Percentiles rank a stretch among this genome's conserved stretches.
phyloP scores from a whole-genome alignment of 2,888 invertebrate species.

The Cephonodes hylas region DNA sequence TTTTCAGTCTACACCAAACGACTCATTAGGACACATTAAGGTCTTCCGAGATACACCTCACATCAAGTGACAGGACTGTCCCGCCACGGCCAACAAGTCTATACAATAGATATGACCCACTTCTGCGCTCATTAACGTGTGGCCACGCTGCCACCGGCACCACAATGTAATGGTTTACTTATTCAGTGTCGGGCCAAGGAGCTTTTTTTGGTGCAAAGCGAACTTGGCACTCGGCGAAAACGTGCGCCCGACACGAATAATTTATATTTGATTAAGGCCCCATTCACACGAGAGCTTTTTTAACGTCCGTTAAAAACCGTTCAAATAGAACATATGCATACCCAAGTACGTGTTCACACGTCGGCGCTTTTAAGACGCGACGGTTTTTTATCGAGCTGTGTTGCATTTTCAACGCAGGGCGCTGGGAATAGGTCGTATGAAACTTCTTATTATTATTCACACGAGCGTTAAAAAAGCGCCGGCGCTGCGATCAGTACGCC shows the following conservation, averaged over 20 bases:
- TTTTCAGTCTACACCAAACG: too few species aligned
- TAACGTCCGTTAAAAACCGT: too few species aligned
- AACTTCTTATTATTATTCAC: too few species aligned
- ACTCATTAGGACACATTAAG: neutral
- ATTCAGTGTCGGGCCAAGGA: slow-evolving; percentile 40
- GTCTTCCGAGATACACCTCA: neutral
- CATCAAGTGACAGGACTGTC: slow-evolving; percentile 16
- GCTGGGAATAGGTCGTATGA: too few species aligned
- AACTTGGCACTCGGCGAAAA: slow-evolving; percentile 24
- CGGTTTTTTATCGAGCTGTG: too few species aligned
- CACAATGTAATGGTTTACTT: slow-evolving; percentile 61
- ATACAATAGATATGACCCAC: slow-evolving; percentile 45
- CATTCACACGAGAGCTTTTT: too few species aligned
- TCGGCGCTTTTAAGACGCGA: too few species aligned
- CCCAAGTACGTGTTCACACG: too few species aligned
- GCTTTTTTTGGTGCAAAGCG: slow-evolving; percentile 33
- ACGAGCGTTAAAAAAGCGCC: too few species aligned
- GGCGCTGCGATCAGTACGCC: too few species aligned
- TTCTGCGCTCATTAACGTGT: slow-evolving; percentile 67
- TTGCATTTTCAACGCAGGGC: too few species aligned
- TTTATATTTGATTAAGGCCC: slow-evolving; percentile 24
- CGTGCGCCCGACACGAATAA: slow-evolving; percentile 27
- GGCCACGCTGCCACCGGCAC: slow-evolving; percentile 57
- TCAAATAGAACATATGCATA: too few species aligned
- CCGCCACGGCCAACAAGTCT: neutral